Conservation (phyloP, 2,797 vertebrate genomes). For the Momotus momota region DNA sequence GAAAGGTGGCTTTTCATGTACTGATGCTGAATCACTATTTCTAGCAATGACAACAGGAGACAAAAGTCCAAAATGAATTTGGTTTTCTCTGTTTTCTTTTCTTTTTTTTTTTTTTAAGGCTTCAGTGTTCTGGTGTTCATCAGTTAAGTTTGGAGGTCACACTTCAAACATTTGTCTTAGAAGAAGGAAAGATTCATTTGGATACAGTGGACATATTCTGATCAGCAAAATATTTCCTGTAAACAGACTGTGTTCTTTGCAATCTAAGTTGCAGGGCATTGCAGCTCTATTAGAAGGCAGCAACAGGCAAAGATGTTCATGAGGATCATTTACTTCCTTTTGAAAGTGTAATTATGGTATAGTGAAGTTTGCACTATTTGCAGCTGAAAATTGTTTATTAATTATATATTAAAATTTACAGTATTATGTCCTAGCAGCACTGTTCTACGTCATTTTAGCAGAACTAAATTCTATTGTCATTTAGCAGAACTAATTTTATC, state of each 20-base stretch:
- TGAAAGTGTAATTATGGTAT: not conserved
- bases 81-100: not conserved
- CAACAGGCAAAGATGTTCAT: not conserved
- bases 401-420: not conserved
- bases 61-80: not conserved
- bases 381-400: conserved; percentile 10
- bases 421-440: not conserved
- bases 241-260: not conserved
- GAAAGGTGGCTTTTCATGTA: conserved; percentile 27
- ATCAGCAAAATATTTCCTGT: not conserved
- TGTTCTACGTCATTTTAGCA: not conserved
- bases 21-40: not conserved
- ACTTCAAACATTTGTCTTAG: not conserved
- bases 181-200: not conserved
- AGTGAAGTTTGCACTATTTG: not conserved
- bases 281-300: not conserved
- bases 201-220: not conserved
- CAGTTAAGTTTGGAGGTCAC: not conserved
- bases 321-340: not conserved
- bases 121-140: not conserved
- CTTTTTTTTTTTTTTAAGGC: not conserved
- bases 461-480: not conserved
- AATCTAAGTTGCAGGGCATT: not conserved
- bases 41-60: not conserved
- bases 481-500: not conserved